phyloP scores from a whole-genome alignment of 2,113 vertebrate genomes.

The Eidolon helvum region DNA sequence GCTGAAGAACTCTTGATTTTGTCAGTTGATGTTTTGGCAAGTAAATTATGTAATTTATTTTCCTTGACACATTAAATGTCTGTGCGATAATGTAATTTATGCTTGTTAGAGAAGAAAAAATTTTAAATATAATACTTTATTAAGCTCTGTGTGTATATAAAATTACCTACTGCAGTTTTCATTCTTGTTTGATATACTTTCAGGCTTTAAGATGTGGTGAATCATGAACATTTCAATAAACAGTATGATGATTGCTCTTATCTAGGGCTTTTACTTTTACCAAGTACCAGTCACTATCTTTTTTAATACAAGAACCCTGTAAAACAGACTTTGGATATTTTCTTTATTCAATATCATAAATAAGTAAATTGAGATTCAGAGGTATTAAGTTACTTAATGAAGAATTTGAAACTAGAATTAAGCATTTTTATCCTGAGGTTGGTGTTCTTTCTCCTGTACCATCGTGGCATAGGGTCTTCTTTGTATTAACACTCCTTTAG shows the following conservation, averaged over 20 bases:
- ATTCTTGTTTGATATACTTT: constrained; percentile 9
- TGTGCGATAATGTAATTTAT: not conserved
- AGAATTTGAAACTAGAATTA: not conserved
- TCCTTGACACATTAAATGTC: not conserved
- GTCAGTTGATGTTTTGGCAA: not conserved
- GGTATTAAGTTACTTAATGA: not conserved
- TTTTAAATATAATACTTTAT: not conserved
- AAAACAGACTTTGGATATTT: not conserved
- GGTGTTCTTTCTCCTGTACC: not conserved
- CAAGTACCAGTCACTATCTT: not conserved
- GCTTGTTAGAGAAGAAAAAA: not conserved
- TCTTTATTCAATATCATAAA: constrained; percentile 2
- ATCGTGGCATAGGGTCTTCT: not conserved
- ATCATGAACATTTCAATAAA: not conserved
- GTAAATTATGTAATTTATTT: constrained; percentile 17
- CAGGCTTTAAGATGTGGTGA: not conserved
- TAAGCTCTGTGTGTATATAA: not conserved
- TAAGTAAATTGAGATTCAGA: not conserved
- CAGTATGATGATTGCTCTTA: not conserved
- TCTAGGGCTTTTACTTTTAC: not conserved
- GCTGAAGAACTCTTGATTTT: not conserved
- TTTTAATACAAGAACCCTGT: not conserved
- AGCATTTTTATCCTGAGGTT: not conserved
- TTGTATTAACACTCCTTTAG: not conserved
- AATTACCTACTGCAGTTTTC: not conserved